These are phyloP conservation scores for Luehdorfia chinensis DNA, from an alignment of 1,140 invertebrate species.

Conservation along the genomic window DNA sequence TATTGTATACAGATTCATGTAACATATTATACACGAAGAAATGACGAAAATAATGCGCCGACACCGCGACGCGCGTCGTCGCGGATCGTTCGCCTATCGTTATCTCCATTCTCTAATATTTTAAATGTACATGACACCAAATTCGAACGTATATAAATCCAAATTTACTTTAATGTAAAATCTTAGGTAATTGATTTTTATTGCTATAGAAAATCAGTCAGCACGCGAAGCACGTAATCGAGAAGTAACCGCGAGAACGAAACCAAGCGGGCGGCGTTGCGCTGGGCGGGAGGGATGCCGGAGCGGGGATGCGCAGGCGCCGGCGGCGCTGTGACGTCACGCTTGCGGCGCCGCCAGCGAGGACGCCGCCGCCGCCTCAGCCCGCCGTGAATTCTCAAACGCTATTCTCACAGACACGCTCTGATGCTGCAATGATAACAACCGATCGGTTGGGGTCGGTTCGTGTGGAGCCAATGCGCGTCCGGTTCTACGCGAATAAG, in stretches of 20 bases:
- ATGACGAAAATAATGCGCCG: conserved; percentile 74
- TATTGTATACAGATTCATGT: conserved; percentile 77
- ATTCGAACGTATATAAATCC: conserved; percentile 77
- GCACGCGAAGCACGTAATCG: conserved; percentile 79
- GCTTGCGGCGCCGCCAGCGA: too few relatives aligned
- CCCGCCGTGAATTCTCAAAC: conserved; percentile 46
- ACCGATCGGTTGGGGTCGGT: conserved; percentile 36
- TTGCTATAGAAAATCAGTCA: conserved; percentile 80
- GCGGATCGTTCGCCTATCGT: conserved; percentile 67
- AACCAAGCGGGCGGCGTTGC: conserved; percentile 73
- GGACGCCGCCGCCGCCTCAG: conserved; percentile 38
- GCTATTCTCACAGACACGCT: conserved; percentile 63
- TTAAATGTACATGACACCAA: conserved; percentile 77
- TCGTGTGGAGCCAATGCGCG: conserved; percentile 75
- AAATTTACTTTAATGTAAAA: conserved; percentile 79
- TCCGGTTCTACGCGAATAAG: conserved; percentile 75
- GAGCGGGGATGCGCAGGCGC: conserved; percentile 23
- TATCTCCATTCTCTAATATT: conserved; percentile 71
- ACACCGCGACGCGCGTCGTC: conserved; percentile 49
- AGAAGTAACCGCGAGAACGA: conserved; percentile 77
- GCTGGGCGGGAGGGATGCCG: conserved; percentile 40
- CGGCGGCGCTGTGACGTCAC: conserved; percentile 27
- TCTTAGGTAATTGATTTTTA: conserved; percentile 79
- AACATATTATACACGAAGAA: conserved; percentile 76
- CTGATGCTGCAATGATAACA: conserved; percentile 54